Evolutionary conservation across 2,888 invertebrate genomes (phyloP).

Genomic region (Cantharis nigra): DNA sequence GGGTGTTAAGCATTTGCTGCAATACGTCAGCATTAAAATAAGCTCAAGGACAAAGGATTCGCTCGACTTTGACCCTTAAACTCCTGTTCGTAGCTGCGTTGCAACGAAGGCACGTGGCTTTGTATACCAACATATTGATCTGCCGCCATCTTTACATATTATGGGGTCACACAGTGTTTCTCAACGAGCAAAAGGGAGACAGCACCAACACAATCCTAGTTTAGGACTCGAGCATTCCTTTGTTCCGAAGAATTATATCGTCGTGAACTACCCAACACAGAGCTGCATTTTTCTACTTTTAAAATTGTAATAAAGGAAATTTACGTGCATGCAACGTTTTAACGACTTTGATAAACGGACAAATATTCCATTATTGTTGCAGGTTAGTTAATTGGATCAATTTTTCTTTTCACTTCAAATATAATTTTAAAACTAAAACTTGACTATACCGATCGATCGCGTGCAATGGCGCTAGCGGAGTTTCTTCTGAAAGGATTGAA

Average conservation of each 20-base stretch:
- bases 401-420: neutral
- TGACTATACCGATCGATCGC: neutral
- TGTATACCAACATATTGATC: constrained; percentile 49
- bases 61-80: constrained; percentile 48
- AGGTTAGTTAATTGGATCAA: neutral
- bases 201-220: constrained; percentile 33
- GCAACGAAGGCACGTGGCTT: constrained; percentile 43
- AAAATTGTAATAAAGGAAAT: neutral
- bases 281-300: neutral
- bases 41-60: constrained; percentile 51
- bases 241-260: constrained; percentile 6
- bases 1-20: constrained; percentile 13
- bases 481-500: neutral
- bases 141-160: constrained; percentile 31
- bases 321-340: neutral
- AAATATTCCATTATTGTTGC: neutral
- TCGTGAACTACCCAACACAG: neutral
- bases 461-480: neutral
- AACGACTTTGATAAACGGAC: neutral
- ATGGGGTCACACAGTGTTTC: constrained; percentile 10
- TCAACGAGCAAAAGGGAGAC: constrained; percentile 36
- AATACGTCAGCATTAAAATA: constrained; percentile 29
- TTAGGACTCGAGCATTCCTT: constrained; percentile 32
- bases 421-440: neutral
- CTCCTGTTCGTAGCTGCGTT: constrained; percentile 35